These are phyloP conservation scores for Sinocyclocheilus maitianheensis DNA, from an alignment of 2,113 vertebrate genomes.

Conservation along the genomic window DNA sequence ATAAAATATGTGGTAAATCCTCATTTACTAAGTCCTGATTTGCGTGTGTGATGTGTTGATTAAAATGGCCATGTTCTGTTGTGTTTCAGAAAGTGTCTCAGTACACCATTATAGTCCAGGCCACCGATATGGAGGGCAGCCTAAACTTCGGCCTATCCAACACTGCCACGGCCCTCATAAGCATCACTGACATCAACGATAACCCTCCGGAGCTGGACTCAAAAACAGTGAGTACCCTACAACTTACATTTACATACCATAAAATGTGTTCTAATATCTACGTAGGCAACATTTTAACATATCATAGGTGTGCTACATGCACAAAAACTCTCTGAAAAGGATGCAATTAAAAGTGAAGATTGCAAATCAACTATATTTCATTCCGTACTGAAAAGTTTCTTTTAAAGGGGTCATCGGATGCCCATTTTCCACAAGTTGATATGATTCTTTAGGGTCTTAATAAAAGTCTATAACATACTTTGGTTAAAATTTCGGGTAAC, in stretches of 20 bases:
- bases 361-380: not conserved
- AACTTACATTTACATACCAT: not conserved
- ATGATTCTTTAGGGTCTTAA: no score
- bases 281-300: not conserved
- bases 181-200: constrained; percentile 94
- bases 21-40: not conserved
- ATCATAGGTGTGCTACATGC: not conserved
- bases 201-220: constrained; percentile 91
- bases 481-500: no score
- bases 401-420: not conserved
- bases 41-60: not conserved
- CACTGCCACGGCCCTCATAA: constrained; percentile 93
- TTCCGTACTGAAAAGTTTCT: not conserved
- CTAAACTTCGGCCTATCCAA: constrained; percentile 95
- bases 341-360: no score
- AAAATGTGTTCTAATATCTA: not conserved
- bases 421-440: no score
- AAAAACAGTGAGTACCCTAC: constrained; percentile 83
- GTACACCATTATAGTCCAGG: constrained; percentile 93
- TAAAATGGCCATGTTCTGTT: not conserved
- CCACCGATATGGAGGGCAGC: constrained; percentile 98
- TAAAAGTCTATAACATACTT: no score
- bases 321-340: no score
- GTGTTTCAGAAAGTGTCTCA: constrained; percentile 91
- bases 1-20: not conserved